Conservation (phyloP, 1,140 invertebrate genomes). For the Pseudachorutes palmiensis region DNA sequence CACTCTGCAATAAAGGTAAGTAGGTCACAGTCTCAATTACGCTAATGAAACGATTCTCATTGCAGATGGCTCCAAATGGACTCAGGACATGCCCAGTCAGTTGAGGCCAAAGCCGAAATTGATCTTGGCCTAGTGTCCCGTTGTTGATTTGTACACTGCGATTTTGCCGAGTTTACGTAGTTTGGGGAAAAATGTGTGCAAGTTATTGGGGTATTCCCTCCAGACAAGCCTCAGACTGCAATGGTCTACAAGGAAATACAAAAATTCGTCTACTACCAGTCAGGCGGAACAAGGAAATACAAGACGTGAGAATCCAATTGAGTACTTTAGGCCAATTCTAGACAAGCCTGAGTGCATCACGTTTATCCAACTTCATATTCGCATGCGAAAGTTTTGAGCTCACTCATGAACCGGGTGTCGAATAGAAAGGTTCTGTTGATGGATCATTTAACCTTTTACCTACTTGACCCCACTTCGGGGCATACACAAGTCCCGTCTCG, state of each 20-base stretch:
- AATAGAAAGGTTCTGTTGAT: no score
- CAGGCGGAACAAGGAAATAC: neutral
- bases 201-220: neutral
- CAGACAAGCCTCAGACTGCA: neutral
- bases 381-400: no score
- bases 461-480: no score
- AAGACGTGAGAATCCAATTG: neutral
- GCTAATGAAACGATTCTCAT: neutral
- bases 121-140: neutral
- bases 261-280: neutral
- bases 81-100: neutral
- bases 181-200: neutral
- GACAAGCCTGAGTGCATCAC: neutral
- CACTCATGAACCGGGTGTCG: no score
- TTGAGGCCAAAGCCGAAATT: neutral
- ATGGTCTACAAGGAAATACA: neutral
- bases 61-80: neutral
- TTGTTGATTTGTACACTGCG: neutral
- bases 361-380: neutral
- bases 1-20: neutral
- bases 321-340: neutral
- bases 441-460: no score
- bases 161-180: neutral
- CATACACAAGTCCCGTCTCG: no score
- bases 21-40: neutral